Conservation (phyloP, 2,888 invertebrate genomes). For the Trypoxylon attenuatum region DNA sequence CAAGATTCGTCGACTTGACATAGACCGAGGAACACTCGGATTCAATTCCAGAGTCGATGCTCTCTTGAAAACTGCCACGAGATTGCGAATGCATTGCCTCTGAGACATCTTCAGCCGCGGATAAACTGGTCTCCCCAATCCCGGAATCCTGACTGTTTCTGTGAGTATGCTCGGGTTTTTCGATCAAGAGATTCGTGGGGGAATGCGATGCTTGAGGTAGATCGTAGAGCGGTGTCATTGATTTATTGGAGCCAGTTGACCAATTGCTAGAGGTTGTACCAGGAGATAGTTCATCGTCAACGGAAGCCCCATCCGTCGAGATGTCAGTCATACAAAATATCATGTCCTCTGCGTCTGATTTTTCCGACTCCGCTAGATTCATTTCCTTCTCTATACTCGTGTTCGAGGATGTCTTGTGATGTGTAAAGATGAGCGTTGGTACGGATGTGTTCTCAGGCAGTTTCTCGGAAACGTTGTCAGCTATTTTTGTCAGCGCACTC, state of each 20-base stretch:
- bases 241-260: conserved; percentile 25
- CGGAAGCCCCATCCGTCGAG: conserved; percentile 35
- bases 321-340: conserved; percentile 60
- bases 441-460: conserved; percentile 4
- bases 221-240: conserved; percentile 28
- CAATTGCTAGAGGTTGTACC: conserved; percentile 23
- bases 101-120: conserved; percentile 44
- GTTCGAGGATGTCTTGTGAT: background rate
- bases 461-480: conserved; percentile 2
- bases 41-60: conserved; percentile 58
- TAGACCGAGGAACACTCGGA: conserved; percentile 62
- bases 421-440: conserved; percentile 17
- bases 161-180: conserved; percentile 47
- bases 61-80: conserved; percentile 56
- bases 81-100: conserved; percentile 15
- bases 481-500: conserved; percentile 7
- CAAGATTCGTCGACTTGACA: conserved; percentile 33
- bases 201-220: conserved; percentile 37
- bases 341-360: conserved; percentile 54
- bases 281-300: conserved; percentile 37
- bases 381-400: background rate
- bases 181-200: conserved; percentile 50
- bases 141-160: conserved; percentile 61
- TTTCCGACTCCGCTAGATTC: conserved; percentile 24
- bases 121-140: conserved; percentile 54